Percentiles rank a stretch among this genome's conserved stretches.
Conservation (phyloP, 2,888 invertebrate species). For the Saturnia japonica region DNA sequence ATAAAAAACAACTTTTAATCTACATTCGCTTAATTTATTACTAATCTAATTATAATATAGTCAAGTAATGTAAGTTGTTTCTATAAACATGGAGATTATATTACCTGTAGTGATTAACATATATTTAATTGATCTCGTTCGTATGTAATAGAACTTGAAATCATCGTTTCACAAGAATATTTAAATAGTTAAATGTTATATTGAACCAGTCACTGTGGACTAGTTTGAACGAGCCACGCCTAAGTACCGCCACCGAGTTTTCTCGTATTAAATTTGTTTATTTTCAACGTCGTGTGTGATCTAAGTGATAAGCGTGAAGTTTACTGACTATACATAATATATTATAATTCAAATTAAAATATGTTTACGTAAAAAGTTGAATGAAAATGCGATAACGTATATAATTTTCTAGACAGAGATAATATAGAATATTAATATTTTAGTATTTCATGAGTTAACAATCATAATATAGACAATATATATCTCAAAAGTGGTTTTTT, state of each 20-base stretch:
- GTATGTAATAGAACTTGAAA: conserved; percentile 36
- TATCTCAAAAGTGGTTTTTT: too few species aligned
- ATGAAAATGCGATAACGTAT: background rate
- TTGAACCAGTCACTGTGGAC: conserved; percentile 41
- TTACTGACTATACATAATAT: background rate
- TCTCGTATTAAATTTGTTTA: conserved; percentile 43
- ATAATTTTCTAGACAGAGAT: background rate
- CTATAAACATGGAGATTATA: conserved; percentile 15
- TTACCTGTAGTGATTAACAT: conserved; percentile 23
- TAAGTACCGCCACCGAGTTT: conserved; percentile 43
- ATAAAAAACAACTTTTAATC: conserved; percentile 1
- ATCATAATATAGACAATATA: too few species aligned
- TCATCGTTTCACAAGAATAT: conserved; percentile 44
- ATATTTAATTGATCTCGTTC: conserved; percentile 41
- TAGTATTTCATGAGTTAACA: too few species aligned
- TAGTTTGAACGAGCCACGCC: conserved; percentile 49
- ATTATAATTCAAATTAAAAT: background rate
- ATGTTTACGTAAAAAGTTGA: background rate
- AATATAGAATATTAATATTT: too few species aligned
- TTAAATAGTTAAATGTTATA: conserved; percentile 46
- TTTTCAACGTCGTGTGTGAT: conserved; percentile 13
- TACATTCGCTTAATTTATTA: background rate
- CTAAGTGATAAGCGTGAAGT: conserved; percentile 3
- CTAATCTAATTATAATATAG: conserved; percentile 16
- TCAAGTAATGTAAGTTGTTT: conserved; percentile 22